Evolutionary conservation across 1,140 invertebrate genomes (phyloP).

Genomic region (Cherax destructor): DNA sequence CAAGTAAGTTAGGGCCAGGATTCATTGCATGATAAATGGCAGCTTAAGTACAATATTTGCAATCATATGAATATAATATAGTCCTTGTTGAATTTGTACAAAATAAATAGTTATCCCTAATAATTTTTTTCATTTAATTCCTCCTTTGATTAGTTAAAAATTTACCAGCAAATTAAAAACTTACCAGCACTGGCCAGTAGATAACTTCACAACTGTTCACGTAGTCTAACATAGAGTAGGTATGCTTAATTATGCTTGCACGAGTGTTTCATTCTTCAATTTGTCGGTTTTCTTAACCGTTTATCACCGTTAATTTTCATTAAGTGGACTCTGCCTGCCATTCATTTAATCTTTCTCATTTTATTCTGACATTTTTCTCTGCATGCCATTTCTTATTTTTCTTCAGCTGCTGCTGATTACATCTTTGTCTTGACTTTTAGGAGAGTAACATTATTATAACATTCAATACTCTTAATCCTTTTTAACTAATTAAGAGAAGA

Average conservation of each 20-base stretch:
- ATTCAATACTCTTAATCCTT: no score
- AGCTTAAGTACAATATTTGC: background rate
- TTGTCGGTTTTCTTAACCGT: background rate
- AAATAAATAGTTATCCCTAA: background rate
- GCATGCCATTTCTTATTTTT: background rate
- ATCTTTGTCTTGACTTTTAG: no score
- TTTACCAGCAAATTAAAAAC: no score
- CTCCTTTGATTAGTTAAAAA: background rate
- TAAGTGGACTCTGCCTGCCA: background rate
- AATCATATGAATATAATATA: background rate
- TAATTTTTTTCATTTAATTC: background rate
- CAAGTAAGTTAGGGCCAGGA: conserved; percentile 40
- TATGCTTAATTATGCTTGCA: no score
- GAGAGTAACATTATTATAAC: no score
- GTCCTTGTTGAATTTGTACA: background rate
- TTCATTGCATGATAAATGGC: conserved; percentile 11
- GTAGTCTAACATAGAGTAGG: no score
- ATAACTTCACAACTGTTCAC: no score
- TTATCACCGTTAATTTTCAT: background rate
- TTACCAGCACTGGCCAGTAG: no score
- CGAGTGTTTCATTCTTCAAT: no score
- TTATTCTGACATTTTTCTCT: background rate
- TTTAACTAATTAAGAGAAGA: no score
- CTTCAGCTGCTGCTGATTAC: no score
- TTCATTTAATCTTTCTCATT: background rate